Conservation (phyloP, 2,113 vertebrate genomes). For the Heteronetta atricapilla region DNA sequence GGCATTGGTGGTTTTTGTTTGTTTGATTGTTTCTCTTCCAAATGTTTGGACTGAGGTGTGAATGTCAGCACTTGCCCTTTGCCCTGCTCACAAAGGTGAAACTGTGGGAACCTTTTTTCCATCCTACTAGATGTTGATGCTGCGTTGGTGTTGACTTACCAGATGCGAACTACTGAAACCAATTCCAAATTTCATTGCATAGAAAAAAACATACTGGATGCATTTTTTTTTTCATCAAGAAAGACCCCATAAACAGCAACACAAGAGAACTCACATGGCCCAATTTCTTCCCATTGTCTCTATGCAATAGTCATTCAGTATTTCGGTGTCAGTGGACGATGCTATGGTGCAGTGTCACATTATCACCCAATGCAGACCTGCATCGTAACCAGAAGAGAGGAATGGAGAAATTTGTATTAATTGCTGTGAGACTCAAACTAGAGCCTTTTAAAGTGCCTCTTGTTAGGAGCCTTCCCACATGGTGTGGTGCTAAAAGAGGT, state of each 20-base stretch:
- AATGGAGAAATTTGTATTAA: not conserved
- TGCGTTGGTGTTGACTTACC: not conserved
- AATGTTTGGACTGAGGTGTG: not conserved
- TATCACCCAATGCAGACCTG: not conserved
- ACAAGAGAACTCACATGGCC: not conserved
- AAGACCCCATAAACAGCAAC: not conserved
- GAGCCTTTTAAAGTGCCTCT: not conserved
- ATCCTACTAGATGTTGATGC: not conserved
- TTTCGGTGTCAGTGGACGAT: not conserved
- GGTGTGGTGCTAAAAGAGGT: not conserved
- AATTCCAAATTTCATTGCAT: not conserved
- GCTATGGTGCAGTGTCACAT: not conserved
- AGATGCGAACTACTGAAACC: no score
- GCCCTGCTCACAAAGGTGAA: not conserved
- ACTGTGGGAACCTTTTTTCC: not conserved
- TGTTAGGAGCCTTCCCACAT: not conserved
- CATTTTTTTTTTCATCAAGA: not conserved
- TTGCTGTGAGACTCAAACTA: not conserved
- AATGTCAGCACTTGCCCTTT: not conserved
- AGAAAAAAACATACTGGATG: not conserved
- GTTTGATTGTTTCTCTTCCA: not conserved
- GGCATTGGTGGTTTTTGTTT: not conserved
- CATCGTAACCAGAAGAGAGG: not conserved
- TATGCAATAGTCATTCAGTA: not conserved
- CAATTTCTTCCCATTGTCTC: not conserved